These are phyloP conservation scores for Agrypnia vestita DNA, from an alignment of 1,140 invertebrate genomes.

Conservation along the genomic window DNA sequence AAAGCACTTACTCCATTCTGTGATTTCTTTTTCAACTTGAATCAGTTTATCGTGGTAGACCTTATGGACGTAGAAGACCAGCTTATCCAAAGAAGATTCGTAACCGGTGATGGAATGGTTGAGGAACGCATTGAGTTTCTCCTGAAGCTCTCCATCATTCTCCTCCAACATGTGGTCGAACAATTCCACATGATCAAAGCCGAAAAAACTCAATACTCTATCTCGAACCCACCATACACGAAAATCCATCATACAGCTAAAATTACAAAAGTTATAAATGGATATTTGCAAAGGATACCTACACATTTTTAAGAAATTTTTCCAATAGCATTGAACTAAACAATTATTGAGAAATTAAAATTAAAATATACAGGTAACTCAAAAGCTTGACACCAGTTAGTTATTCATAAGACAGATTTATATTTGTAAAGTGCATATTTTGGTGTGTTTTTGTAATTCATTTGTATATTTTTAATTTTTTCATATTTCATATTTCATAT, in stretches of 20 bases:
- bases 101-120: conserved; percentile 65
- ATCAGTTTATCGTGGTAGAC: conserved; percentile 69
- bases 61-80: conserved; percentile 68
- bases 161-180: conserved; percentile 69
- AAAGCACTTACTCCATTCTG: conserved; percentile 66
- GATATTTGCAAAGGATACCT: neutral
- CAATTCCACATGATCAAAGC: conserved; percentile 64
- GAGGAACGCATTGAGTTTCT: conserved; percentile 65
- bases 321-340: neutral
- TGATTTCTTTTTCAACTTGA: conserved; percentile 68
- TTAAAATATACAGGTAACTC: no score
- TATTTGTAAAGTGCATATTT: no score
- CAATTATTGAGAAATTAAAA: no score
- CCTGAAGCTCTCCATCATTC: conserved; percentile 65
- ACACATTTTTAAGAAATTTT: neutral
- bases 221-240: conserved; percentile 70
- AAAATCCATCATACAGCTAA: conserved; percentile 61
- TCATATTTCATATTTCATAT: no score
- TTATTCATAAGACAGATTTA: no score
- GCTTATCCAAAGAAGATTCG: conserved; percentile 62
- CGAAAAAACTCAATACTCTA: conserved; percentile 65
- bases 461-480: no score
- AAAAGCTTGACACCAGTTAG: no score
- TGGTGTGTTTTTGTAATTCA: no score
- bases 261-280: neutral